These are phyloP conservation scores for Ophion obscuratus DNA, from an alignment of 2,888 invertebrate species.

Conservation along the genomic window DNA sequence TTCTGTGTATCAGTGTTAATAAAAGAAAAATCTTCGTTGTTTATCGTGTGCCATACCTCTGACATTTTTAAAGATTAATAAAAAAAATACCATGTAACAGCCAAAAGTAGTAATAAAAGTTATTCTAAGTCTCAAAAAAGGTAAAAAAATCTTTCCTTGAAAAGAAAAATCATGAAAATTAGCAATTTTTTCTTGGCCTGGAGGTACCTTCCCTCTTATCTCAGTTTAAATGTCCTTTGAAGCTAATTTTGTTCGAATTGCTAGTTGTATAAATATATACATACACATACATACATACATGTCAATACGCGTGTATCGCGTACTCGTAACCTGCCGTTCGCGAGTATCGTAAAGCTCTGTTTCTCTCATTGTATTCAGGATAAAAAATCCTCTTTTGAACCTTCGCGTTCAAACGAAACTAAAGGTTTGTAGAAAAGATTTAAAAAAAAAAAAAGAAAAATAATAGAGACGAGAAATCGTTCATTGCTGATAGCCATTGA, in stretches of 20 bases:
- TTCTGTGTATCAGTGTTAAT: no score
- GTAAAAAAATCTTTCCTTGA: no score
- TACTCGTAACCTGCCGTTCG: constrained; percentile 57
- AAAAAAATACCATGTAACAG: no score
- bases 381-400: constrained; percentile 44
- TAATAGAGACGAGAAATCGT: constrained; percentile 36
- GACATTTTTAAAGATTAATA: no score
- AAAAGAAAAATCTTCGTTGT: no score
- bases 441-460: constrained; percentile 9
- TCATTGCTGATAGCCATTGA: constrained; percentile 83
- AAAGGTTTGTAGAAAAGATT: constrained; percentile 15
- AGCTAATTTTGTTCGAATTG: constrained; percentile 11
- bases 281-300: constrained; percentile 20
- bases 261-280: constrained; percentile 30
- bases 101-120: no score
- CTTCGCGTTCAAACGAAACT: constrained; percentile 31
- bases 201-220: no score
- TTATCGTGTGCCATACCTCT: no score
- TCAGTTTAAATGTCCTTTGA: not conserved
- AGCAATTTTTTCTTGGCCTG: no score
- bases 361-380: constrained; percentile 29
- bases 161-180: no score
- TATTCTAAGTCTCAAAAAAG: no score
- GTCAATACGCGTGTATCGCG: not conserved
- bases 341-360: constrained; percentile 63